Conservation (phyloP, 1,140 invertebrate genomes). For the Euglossa dilemma region DNA sequence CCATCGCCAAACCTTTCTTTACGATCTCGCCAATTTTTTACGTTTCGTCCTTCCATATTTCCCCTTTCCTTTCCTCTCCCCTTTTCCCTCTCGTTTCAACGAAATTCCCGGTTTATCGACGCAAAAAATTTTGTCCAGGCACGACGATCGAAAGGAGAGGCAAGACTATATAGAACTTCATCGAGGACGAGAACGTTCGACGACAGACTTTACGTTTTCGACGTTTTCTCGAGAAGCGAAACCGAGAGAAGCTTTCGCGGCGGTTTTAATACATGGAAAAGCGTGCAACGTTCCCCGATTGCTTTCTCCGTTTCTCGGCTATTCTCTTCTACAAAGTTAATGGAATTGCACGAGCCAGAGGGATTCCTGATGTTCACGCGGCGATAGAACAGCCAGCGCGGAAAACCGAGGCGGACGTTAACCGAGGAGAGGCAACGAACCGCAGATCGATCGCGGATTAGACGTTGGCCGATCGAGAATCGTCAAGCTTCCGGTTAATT, state of each 20-base stretch:
- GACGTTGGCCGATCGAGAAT: constrained; percentile 17
- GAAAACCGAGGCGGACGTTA: constrained; percentile 1
- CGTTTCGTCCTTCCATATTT: too few species aligned
- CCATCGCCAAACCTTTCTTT: background rate
- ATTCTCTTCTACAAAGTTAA: background rate
- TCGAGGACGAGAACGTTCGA: background rate
- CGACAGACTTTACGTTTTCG: background rate
- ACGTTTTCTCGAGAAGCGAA: too few species aligned
- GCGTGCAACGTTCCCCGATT: background rate
- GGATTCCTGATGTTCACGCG: constrained; percentile 4
- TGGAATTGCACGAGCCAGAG: constrained; percentile 13
- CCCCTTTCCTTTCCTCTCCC: too few species aligned
- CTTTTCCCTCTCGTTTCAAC: too few species aligned
- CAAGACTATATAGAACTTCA: too few species aligned
- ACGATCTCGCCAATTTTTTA: background rate
- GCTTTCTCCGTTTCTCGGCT: background rate
- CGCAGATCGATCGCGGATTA: constrained; percentile 27
- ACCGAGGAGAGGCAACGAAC: constrained; percentile 13
- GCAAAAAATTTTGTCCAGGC: too few species aligned
- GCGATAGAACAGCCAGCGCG: background rate
- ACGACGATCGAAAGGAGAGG: background rate
- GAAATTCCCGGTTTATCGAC: too few species aligned
- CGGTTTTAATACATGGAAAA: background rate
- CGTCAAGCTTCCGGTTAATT: constrained; percentile 7
- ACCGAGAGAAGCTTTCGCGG: too few species aligned